Evolutionary conservation across 2,113 vertebrate genomes (phyloP).

Genomic region (Microcebus griseorufus): DNA sequence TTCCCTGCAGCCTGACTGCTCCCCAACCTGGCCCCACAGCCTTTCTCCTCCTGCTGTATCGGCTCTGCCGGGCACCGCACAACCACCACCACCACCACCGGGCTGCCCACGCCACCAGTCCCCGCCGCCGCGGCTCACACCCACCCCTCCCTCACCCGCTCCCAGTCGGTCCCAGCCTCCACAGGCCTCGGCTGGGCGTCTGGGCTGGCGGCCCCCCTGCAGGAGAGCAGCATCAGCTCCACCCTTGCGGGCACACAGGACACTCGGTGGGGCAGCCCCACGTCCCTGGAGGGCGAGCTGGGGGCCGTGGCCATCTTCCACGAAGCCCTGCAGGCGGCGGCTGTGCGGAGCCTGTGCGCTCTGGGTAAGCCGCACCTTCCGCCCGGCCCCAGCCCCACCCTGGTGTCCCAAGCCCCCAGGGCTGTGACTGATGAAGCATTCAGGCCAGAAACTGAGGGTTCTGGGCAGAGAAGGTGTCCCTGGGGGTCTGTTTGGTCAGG

Average conservation of each 20-base stretch:
- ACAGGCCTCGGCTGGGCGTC: slow-evolving; percentile 84
- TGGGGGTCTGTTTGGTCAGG: background rate
- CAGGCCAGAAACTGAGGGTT: background rate
- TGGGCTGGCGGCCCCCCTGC: slow-evolving; percentile 59
- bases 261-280: slow-evolving; percentile 96
- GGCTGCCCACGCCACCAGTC: slow-evolving; percentile 67
- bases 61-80: slow-evolving; percentile 97
- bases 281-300: slow-evolving; percentile 94
- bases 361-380: slow-evolving; percentile 82
- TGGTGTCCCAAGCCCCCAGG: no score
- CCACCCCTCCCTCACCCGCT: slow-evolving; percentile 88
- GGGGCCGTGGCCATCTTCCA: slow-evolving; percentile 95
- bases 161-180: slow-evolving; percentile 90
- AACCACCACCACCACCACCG: slow-evolving; percentile 88
- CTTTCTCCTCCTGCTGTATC: slow-evolving; percentile 98
- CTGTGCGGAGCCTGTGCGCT: slow-evolving; percentile 85
- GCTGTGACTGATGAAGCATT: background rate
- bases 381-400: background rate
- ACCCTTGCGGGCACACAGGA: slow-evolving; percentile 95
- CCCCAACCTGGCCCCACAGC: slow-evolving; percentile 79
- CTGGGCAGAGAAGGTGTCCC: background rate
- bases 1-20: background rate
- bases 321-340: slow-evolving; percentile 90
- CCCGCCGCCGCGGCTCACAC: slow-evolving; percentile 18
- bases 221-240: slow-evolving; percentile 89